A percentile compares a stretch with the other conserved stretches of the same genome.
These are phyloP conservation scores for Bombus haemorrhoidalis DNA, from an alignment of 1,140 invertebrate species.

Conservation along the genomic window DNA sequence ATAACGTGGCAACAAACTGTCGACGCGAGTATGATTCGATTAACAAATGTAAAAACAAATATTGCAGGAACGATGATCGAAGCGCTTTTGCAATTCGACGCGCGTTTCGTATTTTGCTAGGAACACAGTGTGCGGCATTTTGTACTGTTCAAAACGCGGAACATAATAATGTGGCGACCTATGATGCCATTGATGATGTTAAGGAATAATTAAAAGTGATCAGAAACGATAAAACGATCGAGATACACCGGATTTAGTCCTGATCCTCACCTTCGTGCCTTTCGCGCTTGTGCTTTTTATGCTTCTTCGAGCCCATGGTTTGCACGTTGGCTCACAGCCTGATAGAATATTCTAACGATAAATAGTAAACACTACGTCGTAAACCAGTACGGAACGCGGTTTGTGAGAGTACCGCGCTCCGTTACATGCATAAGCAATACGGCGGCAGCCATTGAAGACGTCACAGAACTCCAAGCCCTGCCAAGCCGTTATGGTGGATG, in stretches of 20 bases:
- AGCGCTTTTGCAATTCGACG: constrained; percentile 15
- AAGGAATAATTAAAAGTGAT: background rate
- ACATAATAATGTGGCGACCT: background rate
- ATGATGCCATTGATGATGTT: background rate
- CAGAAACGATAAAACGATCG: constrained; percentile 24
- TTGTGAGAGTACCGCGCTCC: constrained; percentile 45
- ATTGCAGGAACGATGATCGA: constrained; percentile 11
- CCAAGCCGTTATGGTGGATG: constrained; percentile 40
- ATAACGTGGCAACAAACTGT: constrained; percentile 9
- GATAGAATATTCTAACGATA: constrained; percentile 33
- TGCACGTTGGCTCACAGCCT: constrained; percentile 62
- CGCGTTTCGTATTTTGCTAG: background rate
- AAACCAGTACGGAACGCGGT: constrained; percentile 46
- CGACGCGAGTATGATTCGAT: constrained; percentile 7
- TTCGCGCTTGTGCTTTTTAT: constrained; percentile 89
- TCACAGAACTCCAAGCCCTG: constrained; percentile 38
- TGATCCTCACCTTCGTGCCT: constrained; percentile 84
- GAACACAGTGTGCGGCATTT: background rate
- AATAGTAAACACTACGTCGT: constrained; percentile 31
- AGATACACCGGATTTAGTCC: background rate
- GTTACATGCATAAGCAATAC: constrained; percentile 54
- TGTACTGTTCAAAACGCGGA: background rate
- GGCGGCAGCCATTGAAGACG: constrained; percentile 57
- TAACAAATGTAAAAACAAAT: constrained; percentile 14
- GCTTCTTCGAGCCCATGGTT: constrained; percentile 85